Evolutionary conservation across 1,140 invertebrate genomes (phyloP).

Genomic region (Adelges cooleyi): DNA sequence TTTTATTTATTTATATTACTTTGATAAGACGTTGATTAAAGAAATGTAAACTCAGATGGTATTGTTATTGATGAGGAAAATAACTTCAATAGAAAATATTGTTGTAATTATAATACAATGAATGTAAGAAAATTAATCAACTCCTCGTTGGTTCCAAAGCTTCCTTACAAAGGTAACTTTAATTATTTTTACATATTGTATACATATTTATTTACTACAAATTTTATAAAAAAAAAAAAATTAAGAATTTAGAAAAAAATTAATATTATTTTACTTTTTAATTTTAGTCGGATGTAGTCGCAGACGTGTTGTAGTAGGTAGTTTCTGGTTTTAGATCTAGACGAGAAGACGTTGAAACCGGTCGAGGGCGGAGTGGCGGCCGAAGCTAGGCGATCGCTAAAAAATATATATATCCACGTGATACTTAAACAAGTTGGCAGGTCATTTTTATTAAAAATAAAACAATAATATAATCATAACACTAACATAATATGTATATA

Average conservation of each 20-base stretch:
- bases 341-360: slow-evolving; percentile 15
- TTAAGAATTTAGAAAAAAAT: background rate
- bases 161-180: background rate
- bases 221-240: background rate
- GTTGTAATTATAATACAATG: background rate
- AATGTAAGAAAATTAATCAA: slow-evolving; percentile 5
- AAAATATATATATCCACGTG: slow-evolving; percentile 7
- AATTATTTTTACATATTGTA: background rate
- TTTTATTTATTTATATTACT: background rate
- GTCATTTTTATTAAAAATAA: too few relatives aligned
- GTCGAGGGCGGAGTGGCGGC: slow-evolving; percentile 3
- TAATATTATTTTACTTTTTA: background rate
- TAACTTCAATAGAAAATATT: background rate
- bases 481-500: too few relatives aligned
- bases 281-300: background rate
- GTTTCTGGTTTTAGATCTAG: slow-evolving; percentile 18
- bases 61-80: background rate
- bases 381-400: slow-evolving; percentile 14
- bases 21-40: background rate
- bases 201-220: background rate
- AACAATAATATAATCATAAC: too few relatives aligned
- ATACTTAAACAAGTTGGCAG: slow-evolving; percentile 14
- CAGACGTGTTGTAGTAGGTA: slow-evolving; percentile 4
- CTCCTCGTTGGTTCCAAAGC: slow-evolving; percentile 14
- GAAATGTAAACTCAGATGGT: background rate